Conservation (phyloP, 2,113 vertebrate genomes). For the Lota lota region DNA sequence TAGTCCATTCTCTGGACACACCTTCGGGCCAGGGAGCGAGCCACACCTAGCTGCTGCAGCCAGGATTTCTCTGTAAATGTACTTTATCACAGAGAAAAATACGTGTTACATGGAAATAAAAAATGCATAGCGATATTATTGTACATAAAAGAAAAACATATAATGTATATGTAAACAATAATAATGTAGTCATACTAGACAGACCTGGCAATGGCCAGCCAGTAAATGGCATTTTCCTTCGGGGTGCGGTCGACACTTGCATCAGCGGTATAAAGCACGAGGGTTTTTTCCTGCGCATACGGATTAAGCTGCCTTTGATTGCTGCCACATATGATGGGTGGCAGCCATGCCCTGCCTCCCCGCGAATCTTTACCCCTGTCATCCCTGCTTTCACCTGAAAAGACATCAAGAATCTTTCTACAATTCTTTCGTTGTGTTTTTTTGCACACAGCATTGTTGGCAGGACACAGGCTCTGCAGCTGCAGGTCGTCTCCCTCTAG, state of each 20-base stretch:
- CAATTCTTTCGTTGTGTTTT: constrained; percentile 8
- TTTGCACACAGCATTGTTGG: constrained; percentile 14
- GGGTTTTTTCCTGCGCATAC: constrained; percentile 7
- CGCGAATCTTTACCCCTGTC: constrained; percentile 23
- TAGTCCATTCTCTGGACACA: too few relatives aligned
- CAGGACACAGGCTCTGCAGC: too few relatives aligned
- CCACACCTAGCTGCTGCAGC: constrained; percentile 70
- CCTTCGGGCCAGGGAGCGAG: too few relatives aligned
- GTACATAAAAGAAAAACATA: neutral
- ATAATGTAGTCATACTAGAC: neutral
- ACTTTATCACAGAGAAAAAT: constrained; percentile 45
- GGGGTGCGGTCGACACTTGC: constrained; percentile 51
- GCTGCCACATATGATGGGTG: constrained; percentile 39
- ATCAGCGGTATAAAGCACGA: constrained; percentile 52
- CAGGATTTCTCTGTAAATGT: constrained; percentile 78
- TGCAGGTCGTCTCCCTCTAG: too few relatives aligned
- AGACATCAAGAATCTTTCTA: constrained; percentile 1
- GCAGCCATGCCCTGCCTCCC: constrained; percentile 53
- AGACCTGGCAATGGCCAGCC: constrained; percentile 72
- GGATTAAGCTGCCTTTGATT: constrained; percentile 39
- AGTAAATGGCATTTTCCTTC: constrained; percentile 72
- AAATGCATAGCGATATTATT: neutral
- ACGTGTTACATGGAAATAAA: neutral
- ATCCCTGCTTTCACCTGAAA: constrained; percentile 28
- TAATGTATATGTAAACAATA: too few relatives aligned